Evolutionary conservation across 1,140 invertebrate species (phyloP), one percentile per base, ranked within the genome.

Genomic region (Trypoxylus dichotomus): DNA sequence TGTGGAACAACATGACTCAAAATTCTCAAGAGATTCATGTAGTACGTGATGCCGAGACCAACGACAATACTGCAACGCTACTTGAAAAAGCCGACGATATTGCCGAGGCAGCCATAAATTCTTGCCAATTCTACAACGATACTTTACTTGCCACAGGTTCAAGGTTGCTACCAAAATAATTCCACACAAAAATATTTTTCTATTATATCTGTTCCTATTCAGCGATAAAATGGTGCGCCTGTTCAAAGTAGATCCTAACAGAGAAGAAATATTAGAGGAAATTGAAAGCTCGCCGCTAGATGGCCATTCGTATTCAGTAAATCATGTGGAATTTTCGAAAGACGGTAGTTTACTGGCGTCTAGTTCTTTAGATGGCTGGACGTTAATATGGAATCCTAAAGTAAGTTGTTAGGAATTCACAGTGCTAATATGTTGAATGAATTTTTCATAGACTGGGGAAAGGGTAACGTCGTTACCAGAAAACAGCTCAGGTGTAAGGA

Each of bases 361-460:
- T 15, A 93, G 91, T 81, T 94, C 93, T 2, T 89, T 92, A 27
- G 94, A 95, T 86, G 93, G 94, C 1, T 91, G 89, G 54, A 88
- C 92, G 37, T 88, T 92, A 73, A 85, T 94, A 19, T 94, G 92
- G 91, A 88, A 93, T 83, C 82, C 88, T 19, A 83, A 88, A 83
- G 91, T 90, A 86, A 84, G 25, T 27, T 76, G 47, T 37, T 41
- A 24, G 21, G 21, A 24, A 77, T 24, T 47, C 13, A 2, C 6
- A 29, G 3, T 27, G 15, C 3, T 0, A 37, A 74, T 41, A 37
- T 41, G 3, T 27, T n/a, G 27, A 71, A 29, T 43, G 19, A 42
- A 72, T 32, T 72, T 78, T 42, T 83, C 84, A 73, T 68, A 86
- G 85, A 83, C 75, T 76, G 85, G 85, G 3, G 83, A 86, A 73